Base-by-base conservation (phyloP, 1,140 invertebrate genomes). In the Bombus ignitus region DNA sequence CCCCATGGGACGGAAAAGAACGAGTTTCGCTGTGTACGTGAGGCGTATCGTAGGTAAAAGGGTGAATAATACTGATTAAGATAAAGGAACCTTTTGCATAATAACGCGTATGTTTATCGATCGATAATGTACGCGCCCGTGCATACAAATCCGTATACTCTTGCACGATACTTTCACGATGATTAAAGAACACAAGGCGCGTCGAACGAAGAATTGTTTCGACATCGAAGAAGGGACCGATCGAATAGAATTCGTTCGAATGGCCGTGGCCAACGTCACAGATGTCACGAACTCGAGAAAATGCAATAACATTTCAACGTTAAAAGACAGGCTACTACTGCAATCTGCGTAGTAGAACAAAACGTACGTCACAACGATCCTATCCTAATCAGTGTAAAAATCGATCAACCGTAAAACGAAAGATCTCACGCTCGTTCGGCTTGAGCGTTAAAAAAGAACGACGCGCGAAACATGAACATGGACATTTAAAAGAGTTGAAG, bases 331-430 rank as follows among this genome's bases (percentile, higher is more conserved):
- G 9, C 47, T 82, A 68, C 62, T 37, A 70, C 44, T 32, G 4
- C 44, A 59, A 62, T 75, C 62, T 44, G 53, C 68, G 37, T 53
- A 59, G 70, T 65, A 74, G 80, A 86, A 90, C 79, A 71, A 73
- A 81, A 90, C 81, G 77, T 32, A 70, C 32, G 22, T 85, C 68
- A 44, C 76, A 75, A 90, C 79, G 75, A 88, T 70, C 78, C 75
- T 88, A 90, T 76, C 28, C 75, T 80, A 76, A 78, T 80, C 75
- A 75, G 81, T 90, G 77, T 85, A 85, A 85, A 88, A 88, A 88
- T 86, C 85, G 81, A 90, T 81, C 76, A 85, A 86, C 79, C 70
- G 59, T 88, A 86, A 90, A 88, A 90, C 66, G 78, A 84, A 81
- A 77, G 83, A 81, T 80, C 78, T 86, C 66, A 70, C 44, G 71